phyloP scores from a whole-genome alignment of 2,888 invertebrate genomes.

The Amphimallon solstitiale region DNA sequence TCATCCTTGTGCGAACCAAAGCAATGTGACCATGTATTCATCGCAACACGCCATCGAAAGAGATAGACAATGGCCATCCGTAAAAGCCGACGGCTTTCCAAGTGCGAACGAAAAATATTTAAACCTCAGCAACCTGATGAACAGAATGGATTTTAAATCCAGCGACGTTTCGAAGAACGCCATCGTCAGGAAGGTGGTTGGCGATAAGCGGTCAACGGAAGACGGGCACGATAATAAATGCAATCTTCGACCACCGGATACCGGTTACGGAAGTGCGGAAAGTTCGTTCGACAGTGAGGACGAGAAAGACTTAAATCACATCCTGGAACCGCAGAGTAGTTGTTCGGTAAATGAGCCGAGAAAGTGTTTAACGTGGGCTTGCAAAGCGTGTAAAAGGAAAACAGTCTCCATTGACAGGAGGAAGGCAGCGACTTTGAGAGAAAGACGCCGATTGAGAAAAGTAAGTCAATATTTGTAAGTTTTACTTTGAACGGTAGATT shows the following conservation, averaged over 20 bases:
- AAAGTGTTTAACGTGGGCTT: constrained; percentile 94
- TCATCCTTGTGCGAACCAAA: not conserved
- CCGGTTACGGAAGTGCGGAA: constrained; percentile 59
- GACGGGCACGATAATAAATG: constrained; percentile 39
- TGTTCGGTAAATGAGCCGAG: constrained; percentile 66
- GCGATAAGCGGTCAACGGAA: not conserved
- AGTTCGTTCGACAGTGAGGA: constrained; percentile 60
- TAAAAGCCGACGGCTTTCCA: constrained; percentile 2
- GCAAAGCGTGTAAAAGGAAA: constrained; percentile 97
- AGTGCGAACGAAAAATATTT: constrained; percentile 4
- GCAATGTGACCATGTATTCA: not conserved
- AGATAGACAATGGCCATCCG: constrained; percentile 22
- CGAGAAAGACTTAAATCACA: constrained; percentile 60
- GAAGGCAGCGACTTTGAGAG: constrained; percentile 96
- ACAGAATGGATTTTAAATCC: constrained; percentile 27
- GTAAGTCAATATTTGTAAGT: constrained; percentile 67
- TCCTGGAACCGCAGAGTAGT: constrained; percentile 62
- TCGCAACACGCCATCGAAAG: constrained; percentile 2
- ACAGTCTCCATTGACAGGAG: constrained; percentile 94
- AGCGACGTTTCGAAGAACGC: not conserved
- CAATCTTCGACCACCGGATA: constrained; percentile 51
- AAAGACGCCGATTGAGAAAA: constrained; percentile 91
- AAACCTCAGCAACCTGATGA: constrained; percentile 20
- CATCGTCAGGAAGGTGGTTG: not conserved
- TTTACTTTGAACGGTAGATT: constrained; percentile 4